Base-by-base conservation (phyloP, 2,113 vertebrate genomes). In the Gymnocephalus cernua region DNA sequence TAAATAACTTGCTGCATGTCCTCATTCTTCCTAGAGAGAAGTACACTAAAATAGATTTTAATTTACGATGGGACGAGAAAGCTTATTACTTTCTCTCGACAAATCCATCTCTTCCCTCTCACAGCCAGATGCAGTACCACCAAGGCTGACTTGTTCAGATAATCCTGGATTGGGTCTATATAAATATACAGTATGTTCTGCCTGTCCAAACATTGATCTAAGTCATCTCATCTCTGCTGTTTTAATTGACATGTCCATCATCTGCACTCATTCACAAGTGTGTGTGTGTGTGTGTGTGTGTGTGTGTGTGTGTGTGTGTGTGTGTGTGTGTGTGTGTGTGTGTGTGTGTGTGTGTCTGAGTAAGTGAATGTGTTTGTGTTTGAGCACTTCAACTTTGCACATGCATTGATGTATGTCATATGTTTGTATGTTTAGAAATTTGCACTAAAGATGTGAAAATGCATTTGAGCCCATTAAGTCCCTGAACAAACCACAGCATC, bases 1-100 rank as follows among this genome's bases (percentile, higher is more conserved):
- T 84, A 84, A 79, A 86, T 82, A 75, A 78, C 78, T 83, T 75
- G 54, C 70, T 73, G 69, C 9, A 78, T 81, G 84, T 82, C 84
- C 70, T 74, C 50, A 4, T 81, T 81, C 65, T 66, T 71, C 53
- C 69, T 21, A 11, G 77, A 83, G 54, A 27, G 61, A 38, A 62
- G 64, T 75, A 58, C 74, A 86, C 66, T 65, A 69, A 89, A 84
- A 86, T 86, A 79, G 74, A 82, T 84, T 85, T 71, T 69, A 77
- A 85, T 82, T 80, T 89, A 85, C 29, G 29, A 79, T 32, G 61
- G 32, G n/a, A 76, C 2, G 6, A 53, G 50, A 44, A 64, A 45
- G 51, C 58, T 45, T 54, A 78, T 67, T 62, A 68, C 69, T 51
- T 65, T 65, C 41, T 50, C 53, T 47, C 15, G 1, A 47, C 51